phyloP scores from a whole-genome alignment of 2,113 vertebrate genomes.

The Agapornis roseicollis region DNA sequence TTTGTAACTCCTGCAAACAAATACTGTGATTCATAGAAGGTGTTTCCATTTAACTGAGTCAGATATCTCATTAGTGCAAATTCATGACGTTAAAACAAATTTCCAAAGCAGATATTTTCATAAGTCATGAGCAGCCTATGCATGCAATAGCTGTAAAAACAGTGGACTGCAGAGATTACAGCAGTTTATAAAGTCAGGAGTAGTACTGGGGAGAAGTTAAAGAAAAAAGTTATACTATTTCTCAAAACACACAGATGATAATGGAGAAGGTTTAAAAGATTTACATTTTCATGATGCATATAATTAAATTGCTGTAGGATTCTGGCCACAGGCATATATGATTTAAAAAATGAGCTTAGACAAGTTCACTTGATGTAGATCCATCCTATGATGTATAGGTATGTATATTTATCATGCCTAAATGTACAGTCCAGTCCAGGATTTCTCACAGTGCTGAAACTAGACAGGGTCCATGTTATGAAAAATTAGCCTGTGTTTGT shows the following conservation, averaged over 20 bases:
- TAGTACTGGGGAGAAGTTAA: not conserved
- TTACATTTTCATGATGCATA: accelerated
- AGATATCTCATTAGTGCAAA: not conserved
- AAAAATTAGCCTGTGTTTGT: not conserved
- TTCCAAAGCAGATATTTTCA: not conserved
- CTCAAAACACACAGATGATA: not conserved
- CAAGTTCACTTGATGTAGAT: not conserved
- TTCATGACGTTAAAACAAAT: not conserved
- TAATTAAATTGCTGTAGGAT: not conserved
- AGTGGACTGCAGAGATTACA: not conserved
- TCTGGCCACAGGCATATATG: not conserved
- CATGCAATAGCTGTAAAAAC: not conserved
- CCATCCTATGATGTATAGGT: not conserved
- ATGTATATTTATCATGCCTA: not conserved
- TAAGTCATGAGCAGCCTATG: not conserved
- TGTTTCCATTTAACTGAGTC: not conserved
- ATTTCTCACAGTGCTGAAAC: not conserved
- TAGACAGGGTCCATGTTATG: not conserved
- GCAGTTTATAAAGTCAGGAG: not conserved
- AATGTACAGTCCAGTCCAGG: not conserved
- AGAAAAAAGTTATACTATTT: not conserved
- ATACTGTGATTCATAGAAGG: not conserved
- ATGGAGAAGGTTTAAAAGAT: not conserved
- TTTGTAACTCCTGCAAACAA: not conserved
- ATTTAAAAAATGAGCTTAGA: not conserved